Percentiles rank a stretch among this genome's conserved stretches.
Conservation (phyloP, 1,140 invertebrate genomes). For the Nylanderia fulva region DNA sequence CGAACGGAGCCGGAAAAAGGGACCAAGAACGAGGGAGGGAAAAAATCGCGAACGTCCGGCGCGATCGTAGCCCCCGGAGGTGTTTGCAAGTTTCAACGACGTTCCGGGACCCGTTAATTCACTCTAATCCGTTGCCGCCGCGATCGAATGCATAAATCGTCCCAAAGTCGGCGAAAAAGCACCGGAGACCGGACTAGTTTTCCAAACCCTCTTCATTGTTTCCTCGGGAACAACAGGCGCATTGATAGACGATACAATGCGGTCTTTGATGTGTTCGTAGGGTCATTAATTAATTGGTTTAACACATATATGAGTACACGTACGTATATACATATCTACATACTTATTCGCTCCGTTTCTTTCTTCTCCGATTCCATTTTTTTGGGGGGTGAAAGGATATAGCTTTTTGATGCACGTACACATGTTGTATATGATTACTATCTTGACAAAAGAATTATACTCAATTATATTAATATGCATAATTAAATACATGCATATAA, state of each 20-base stretch:
- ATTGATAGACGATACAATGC: slow-evolving; percentile 6
- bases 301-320: too few species aligned
- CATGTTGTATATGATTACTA: too few species aligned
- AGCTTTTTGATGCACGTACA: too few species aligned
- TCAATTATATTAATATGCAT: too few species aligned
- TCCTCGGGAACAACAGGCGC: background rate
- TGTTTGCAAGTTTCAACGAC: slow-evolving; percentile 41
- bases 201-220: slow-evolving; percentile 28
- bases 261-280: background rate
- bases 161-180: slow-evolving; percentile 26
- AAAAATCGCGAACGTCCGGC: background rate
- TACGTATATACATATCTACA: too few species aligned
- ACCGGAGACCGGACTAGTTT: background rate
- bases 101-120: slow-evolving; percentile 35
- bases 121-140: slow-evolving; percentile 41
- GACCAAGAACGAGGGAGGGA: background rate
- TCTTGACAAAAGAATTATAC: too few species aligned
- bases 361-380: too few species aligned
- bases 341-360: too few species aligned
- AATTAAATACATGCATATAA: too few species aligned
- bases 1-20: background rate
- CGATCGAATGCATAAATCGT: slow-evolving; percentile 44
- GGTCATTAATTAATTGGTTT: too few species aligned
- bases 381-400: too few species aligned
- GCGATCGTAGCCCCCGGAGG: slow-evolving; percentile 14